A percentile compares a stretch with the other conserved stretches of the same genome.
phyloP scores from a whole-genome alignment of 53 echinoderm and acorn worm species.

The Antedon mediterranea region DNA sequence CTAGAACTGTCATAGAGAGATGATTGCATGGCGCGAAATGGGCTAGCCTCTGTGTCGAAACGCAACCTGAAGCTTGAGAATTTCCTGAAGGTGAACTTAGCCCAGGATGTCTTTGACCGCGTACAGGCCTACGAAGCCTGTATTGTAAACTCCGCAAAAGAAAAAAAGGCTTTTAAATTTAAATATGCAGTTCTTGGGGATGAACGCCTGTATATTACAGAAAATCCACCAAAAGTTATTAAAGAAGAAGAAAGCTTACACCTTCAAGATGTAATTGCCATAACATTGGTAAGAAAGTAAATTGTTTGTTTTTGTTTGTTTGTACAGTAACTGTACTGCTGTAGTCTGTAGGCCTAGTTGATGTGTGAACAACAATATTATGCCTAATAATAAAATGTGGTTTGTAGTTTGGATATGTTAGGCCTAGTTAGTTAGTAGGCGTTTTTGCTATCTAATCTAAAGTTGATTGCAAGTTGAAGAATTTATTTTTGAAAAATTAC shows the following conservation, averaged over 20 bases:
- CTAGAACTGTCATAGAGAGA: no score
- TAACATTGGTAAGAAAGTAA: conserved; percentile 48
- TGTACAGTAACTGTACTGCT: no score
- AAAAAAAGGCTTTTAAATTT: conserved; percentile 71
- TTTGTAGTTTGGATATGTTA: no score
- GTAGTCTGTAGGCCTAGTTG: no score
- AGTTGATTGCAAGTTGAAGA: no score
- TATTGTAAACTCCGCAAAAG: conserved; percentile 59
- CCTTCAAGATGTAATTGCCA: conserved; percentile 49
- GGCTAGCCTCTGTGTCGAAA: conserved; percentile 43
- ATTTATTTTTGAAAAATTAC: no score
- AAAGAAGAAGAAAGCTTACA: conserved; percentile 54
- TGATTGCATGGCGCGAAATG: conserved; percentile 63
- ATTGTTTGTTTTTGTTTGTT: neutral
- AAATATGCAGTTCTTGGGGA: conserved; percentile 62
- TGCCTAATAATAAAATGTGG: no score
- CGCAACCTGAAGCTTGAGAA: conserved; percentile 70
- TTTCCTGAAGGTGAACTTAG: conserved; percentile 66
- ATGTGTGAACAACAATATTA: no score
- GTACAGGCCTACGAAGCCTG: conserved; percentile 79
- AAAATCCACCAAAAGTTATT: conserved; percentile 79
- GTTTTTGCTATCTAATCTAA: no score
- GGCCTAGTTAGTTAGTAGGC: no score
- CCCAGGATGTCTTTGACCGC: conserved; percentile 49
- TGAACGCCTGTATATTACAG: conserved; percentile 61